Conservation (phyloP, 2,888 invertebrate species). For the Acanthosepion esculentum region DNA sequence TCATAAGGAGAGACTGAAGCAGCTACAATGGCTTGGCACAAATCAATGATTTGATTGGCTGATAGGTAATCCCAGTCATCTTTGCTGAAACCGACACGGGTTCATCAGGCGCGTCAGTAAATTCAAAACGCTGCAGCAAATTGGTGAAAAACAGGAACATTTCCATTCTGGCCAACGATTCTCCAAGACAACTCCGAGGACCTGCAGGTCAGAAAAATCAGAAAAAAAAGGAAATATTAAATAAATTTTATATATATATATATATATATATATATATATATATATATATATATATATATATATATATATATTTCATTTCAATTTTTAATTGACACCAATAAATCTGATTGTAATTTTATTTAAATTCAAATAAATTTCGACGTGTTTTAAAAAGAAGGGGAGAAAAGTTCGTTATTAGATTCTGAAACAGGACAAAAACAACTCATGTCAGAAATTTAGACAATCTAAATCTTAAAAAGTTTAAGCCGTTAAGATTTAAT, state of each 20-base stretch:
- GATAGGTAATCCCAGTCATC: too few species aligned
- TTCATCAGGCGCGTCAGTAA: conserved; percentile 48
- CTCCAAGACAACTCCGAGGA: conserved; percentile 59
- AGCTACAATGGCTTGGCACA: conserved; percentile 50
- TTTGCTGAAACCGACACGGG: too few species aligned
- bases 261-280: conserved; percentile 64
- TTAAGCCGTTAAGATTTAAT: too few species aligned
- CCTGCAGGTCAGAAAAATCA: conserved; percentile 50
- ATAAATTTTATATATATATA: conserved; percentile 60
- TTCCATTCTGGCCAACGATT: conserved; percentile 59
- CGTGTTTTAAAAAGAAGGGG: too few species aligned
- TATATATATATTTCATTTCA: not conserved
- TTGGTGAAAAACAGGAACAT: conserved; percentile 61
- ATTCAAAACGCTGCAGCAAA: conserved; percentile 57
- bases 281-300: not conserved
- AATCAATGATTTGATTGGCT: too few species aligned
- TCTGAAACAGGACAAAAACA: too few species aligned
- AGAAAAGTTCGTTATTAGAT: too few species aligned
- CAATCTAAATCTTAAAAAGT: too few species aligned
- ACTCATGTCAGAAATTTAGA: too few species aligned
- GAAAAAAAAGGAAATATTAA: not conserved
- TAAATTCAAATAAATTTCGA: too few species aligned
- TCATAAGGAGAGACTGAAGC: conserved; percentile 57
- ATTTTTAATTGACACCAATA: too few species aligned
- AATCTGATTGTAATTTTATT: too few species aligned